Conservation (phyloP, 2,888 invertebrate species). For the Hydroisotoma schaefferi region DNA sequence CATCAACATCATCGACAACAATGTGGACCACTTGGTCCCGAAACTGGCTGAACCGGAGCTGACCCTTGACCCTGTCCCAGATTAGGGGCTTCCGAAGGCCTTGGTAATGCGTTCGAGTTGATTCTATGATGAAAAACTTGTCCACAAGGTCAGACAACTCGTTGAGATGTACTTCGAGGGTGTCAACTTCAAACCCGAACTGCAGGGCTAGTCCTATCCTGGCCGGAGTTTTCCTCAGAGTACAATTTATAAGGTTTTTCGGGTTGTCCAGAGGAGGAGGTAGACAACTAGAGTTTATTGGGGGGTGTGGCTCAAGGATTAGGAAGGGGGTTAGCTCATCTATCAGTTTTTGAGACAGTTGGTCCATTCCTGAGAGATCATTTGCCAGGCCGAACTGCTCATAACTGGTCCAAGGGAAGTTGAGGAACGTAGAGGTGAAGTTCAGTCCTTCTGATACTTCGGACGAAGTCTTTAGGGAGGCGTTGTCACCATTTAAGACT, state of each 20-base stretch:
- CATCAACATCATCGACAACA: constrained; percentile 26
- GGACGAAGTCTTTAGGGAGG: too few species aligned
- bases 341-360: not conserved
- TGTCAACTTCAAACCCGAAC: constrained; percentile 34
- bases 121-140: constrained; percentile 29
- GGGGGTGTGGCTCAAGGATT: not conserved
- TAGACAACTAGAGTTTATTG: not conserved
- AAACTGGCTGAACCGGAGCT: constrained; percentile 24
- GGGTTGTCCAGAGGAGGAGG: not conserved
- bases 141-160: constrained; percentile 31
- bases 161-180: constrained; percentile 28
- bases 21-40: constrained; percentile 23
- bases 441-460: too few species aligned
- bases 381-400: too few species aligned
- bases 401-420: too few species aligned
- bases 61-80: constrained; percentile 28
- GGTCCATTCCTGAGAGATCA: not conserved
- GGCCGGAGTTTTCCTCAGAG: not conserved
- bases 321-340: not conserved
- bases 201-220: constrained; percentile 23
- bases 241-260: too few species aligned
- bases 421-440: too few species aligned
- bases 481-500: too few species aligned
- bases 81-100: constrained; percentile 21
- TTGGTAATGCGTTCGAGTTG: constrained; percentile 8